Percentiles rank a stretch among this genome's conserved stretches.
Evolutionary conservation across 2,797 vertebrate genomes (phyloP).

Genomic region (Nannoperca obscura): DNA sequence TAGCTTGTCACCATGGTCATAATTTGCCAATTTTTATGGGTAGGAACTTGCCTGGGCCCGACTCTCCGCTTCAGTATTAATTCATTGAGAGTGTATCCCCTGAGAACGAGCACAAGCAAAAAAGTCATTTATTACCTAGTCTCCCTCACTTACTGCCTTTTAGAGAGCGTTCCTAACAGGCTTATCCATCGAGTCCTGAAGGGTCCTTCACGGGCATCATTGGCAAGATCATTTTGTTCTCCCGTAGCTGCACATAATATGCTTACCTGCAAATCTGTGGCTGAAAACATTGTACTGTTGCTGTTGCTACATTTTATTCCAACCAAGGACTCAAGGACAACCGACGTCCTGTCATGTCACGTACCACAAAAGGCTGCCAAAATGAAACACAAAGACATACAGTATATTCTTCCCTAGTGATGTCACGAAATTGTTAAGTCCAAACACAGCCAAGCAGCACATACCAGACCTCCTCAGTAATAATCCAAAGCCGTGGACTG

Average conservation of each 20-base stretch:
- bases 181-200: conserved; percentile 77
- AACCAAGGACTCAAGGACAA: conserved; percentile 6
- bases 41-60: conserved; percentile 72
- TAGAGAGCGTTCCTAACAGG: conserved; percentile 79
- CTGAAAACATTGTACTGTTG: conserved; percentile 26
- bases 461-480: conserved; percentile 77
- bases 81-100: conserved; percentile 80
- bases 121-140: conserved; percentile 79
- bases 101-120: conserved; percentile 63
- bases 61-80: conserved; percentile 80
- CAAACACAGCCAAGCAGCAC: conserved; percentile 55
- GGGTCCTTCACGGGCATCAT: conserved; percentile 68
- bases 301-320: conserved; percentile 29
- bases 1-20: conserved; percentile 79
- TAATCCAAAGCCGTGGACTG: conserved; percentile 60
- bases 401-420: conserved; percentile 60
- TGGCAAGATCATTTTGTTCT: conserved; percentile 68
- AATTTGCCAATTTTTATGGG: conserved; percentile 85
- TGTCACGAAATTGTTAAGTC: conserved; percentile 58
- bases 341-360: conserved; percentile 29
- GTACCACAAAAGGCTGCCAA: conserved; percentile 13
- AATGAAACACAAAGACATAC: conserved; percentile 30
- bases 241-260: conserved; percentile 40
- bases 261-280: conserved; percentile 44
- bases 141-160: conserved; percentile 76